phyloP scores from a whole-genome alignment of 1,140 invertebrate species.

The Heliconius hermathena region DNA sequence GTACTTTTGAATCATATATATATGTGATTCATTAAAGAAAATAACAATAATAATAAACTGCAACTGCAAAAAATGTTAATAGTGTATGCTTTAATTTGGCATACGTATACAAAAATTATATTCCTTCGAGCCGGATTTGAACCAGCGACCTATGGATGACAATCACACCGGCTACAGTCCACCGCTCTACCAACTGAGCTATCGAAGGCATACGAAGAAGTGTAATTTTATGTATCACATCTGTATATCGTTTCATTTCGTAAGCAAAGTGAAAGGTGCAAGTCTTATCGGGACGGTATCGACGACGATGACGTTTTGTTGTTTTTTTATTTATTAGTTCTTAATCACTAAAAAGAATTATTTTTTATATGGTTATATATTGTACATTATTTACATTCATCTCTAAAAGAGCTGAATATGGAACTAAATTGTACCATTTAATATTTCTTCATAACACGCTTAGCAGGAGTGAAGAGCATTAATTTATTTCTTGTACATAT shows the following conservation, averaged over 20 bases:
- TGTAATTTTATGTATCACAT: not conserved
- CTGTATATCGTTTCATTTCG: not conserved
- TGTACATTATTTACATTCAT: too few species aligned
- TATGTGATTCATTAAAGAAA: too few species aligned
- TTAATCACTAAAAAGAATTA: too few species aligned
- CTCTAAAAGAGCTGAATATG: too few species aligned
- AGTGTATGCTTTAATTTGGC: too few species aligned
- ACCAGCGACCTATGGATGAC: conserved; percentile 81
- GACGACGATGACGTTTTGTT: not conserved
- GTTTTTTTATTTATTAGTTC: too few species aligned
- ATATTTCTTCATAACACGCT: too few species aligned
- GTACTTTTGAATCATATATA: too few species aligned
- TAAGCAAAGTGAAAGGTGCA: not conserved
- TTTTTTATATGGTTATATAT: too few species aligned
- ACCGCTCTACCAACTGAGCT: conserved; percentile 81
- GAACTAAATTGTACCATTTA: too few species aligned
- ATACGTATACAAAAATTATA: conserved; percentile 30
- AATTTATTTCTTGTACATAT: too few species aligned
- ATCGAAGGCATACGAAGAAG: conserved; percentile 58
- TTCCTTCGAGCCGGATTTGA: conserved; percentile 74
- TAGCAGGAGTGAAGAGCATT: too few species aligned
- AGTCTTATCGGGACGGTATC: not conserved
- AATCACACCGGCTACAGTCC: conserved; percentile 67
- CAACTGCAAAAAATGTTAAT: not conserved
- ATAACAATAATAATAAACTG: not conserved